Evolutionary conservation across 1,140 invertebrate genomes (phyloP).

Genomic region (Whitmania pigra): DNA sequence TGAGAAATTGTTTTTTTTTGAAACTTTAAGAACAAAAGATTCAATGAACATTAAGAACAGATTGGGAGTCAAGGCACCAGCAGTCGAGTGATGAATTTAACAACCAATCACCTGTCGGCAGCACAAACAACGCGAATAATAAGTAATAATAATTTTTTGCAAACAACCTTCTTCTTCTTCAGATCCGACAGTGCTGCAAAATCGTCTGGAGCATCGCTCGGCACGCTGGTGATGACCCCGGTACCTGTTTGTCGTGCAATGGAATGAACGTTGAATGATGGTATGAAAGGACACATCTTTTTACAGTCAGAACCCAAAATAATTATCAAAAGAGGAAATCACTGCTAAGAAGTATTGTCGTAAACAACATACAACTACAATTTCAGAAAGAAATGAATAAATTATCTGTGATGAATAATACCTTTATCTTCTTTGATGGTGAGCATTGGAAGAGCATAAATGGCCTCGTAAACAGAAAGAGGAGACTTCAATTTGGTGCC

Average conservation of each 20-base stretch:
- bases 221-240: slow-evolving; percentile 92
- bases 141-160: too few species aligned
- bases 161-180: slow-evolving; percentile 66
- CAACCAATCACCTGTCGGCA: not conserved
- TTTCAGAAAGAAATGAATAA: too few species aligned
- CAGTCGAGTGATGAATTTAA: not conserved
- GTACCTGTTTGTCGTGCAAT: slow-evolving; percentile 50
- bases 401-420: slow-evolving; percentile 12
- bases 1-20: not conserved
- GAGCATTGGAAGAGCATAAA: slow-evolving; percentile 93
- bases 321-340: too few species aligned
- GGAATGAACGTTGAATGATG: not conserved
- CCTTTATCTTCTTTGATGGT: slow-evolving; percentile 92
- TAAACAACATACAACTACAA: too few species aligned
- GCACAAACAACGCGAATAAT: too few species aligned
- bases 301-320: too few species aligned
- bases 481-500: slow-evolving; percentile 69
- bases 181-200: slow-evolving; percentile 86
- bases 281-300: not conserved
- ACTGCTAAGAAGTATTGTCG: too few species aligned
- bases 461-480: slow-evolving; percentile 61
- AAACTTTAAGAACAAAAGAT: not conserved
- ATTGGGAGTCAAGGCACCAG: not conserved
- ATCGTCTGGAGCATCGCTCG: slow-evolving; percentile 96
- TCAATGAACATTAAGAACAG: too few species aligned